A percentile compares a stretch with the other conserved stretches of the same genome.
Conservation (phyloP, 2,797 vertebrate genomes). For the Zenarchopterus dispar region DNA sequence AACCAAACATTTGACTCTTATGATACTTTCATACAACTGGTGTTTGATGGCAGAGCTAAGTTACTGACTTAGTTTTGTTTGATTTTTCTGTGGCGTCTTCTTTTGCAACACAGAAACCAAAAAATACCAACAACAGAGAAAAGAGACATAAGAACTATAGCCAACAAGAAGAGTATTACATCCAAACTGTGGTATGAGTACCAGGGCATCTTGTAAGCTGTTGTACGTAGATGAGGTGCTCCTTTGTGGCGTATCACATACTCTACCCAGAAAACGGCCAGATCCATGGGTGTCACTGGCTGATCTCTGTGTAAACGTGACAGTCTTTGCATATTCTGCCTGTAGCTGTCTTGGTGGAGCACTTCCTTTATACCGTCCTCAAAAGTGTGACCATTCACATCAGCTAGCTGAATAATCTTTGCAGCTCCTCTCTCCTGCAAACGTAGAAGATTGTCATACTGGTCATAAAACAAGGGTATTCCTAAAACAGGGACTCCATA, state of each 20-base stretch:
- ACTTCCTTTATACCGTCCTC: constrained; percentile 58
- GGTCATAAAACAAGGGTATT: constrained; percentile 80
- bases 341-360: constrained; percentile 62
- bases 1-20: no score
- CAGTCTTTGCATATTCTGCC: constrained; percentile 69
- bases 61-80: constrained; percentile 54
- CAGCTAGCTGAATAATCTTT: constrained; percentile 53
- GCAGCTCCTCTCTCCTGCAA: constrained; percentile 69
- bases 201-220: constrained; percentile 77
- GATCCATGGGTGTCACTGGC: constrained; percentile 66
- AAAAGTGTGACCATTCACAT: constrained; percentile 60
- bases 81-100: constrained; percentile 47
- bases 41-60: no score
- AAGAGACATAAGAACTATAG: constrained; percentile 8
- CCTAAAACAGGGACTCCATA: constrained; percentile 76
- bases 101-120: constrained; percentile 53
- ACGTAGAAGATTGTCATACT: constrained; percentile 78
- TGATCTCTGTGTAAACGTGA: constrained; percentile 76
- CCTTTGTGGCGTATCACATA: constrained; percentile 80
- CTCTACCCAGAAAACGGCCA: constrained; percentile 78
- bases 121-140: constrained; percentile 27
- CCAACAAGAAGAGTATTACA: constrained; percentile 56
- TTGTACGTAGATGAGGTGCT: constrained; percentile 70
- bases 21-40: no score
- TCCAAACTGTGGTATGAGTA: constrained; percentile 74